phyloP scores from a whole-genome alignment of 2,888 invertebrate species.

The Eudasyphora cyanicolor region DNA sequence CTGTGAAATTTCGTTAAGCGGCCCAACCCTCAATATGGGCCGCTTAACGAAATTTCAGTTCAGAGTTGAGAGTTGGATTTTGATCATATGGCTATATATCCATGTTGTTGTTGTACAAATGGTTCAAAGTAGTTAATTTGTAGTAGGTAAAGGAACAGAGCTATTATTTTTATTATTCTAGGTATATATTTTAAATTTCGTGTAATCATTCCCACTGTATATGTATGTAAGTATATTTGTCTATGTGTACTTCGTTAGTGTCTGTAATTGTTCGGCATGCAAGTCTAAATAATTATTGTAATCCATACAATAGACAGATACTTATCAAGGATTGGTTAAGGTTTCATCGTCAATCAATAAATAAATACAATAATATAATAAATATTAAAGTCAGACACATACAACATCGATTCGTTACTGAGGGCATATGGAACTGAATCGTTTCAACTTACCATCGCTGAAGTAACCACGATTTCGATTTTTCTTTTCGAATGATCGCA shows the following conservation, averaged over 20 bases:
- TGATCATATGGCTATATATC: no score
- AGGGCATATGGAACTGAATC: background rate
- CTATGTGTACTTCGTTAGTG: constrained; percentile 11
- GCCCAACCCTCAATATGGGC: no score
- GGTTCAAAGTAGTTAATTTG: no score
- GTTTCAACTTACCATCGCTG: constrained; percentile 86
- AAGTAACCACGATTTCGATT: constrained; percentile 82
- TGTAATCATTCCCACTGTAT: background rate
- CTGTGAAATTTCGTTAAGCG: no score
- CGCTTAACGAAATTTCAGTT: no score
- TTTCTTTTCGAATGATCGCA: constrained; percentile 82
- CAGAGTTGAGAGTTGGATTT: no score
- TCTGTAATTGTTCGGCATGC: constrained; percentile 74
- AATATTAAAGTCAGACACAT: constrained; percentile 26
- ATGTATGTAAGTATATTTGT: background rate
- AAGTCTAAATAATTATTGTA: constrained; percentile 40
- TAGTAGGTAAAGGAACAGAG: no score
- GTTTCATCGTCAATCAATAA: constrained; percentile 30
- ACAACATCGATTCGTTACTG: constrained; percentile 39
- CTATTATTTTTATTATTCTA: no score
- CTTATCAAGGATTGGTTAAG: constrained; percentile 76
- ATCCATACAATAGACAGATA: constrained; percentile 72
- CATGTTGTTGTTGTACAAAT: no score
- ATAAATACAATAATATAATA: constrained; percentile 22
- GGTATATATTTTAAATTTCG: no score